Evolutionary conservation across 92 coral and sea anemone species (phyloP), one percentile per base, ranked within the genome.

Genomic region (Paragorgia papillata): DNA sequence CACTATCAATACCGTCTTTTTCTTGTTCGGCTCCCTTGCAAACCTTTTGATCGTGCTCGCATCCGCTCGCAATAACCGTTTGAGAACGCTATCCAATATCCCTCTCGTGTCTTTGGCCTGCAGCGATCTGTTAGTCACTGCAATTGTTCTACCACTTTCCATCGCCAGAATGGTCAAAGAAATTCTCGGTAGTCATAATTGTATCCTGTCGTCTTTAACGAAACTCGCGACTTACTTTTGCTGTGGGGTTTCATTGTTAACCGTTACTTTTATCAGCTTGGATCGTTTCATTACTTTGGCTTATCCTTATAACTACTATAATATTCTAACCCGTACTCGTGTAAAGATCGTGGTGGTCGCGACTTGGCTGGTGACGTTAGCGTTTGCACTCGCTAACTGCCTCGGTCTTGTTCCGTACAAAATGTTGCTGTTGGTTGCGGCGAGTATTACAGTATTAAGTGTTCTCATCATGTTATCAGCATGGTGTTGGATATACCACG

Each of bases 211-310:
- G 76, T 25, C 76, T 15, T 25, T 19, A 4, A 69, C 1, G 19
- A 28, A 59, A 18, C 76, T 69, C 18, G 1, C 44, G 22, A 0
- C 37, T 17, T 69, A 69, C 51, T 46, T 69, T 31, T 50, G 25
- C 30, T 15, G n/a, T 49, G 76, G 76, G 8, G 60, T 69, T 46
- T 69, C 76, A 8, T 30, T 69, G 24, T 27, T 69, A 14, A 41
- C 76, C 13, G 60, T 50, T 22, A 69, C 76, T 13, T 13, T 69
- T 2, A 69, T 69, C 25, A 69, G 58, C 32, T 9, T 50, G 21
- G 76, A 69, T 43, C 76, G 76, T 6, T 46, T 69, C 76, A 69
- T 69, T 9, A 69, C 76, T 50, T 69, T 69, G 60, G 76, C 76
- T 2, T 69, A 10, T 50, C 76, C 76, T 25, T 69, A 43, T 30